phyloP scores from a whole-genome alignment of 1,140 invertebrate genomes.

The Trichonephila inaurata region DNA sequence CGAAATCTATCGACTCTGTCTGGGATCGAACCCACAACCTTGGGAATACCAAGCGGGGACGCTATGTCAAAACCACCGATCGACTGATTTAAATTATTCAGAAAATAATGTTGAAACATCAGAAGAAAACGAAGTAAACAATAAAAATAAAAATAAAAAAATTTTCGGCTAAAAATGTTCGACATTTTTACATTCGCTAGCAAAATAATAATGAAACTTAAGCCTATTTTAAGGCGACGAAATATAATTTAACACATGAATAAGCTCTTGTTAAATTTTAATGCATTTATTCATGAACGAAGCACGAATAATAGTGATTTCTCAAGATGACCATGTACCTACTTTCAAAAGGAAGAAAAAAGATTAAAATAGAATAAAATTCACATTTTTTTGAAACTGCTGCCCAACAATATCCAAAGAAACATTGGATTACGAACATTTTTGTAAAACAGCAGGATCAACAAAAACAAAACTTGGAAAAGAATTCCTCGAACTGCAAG shows the following conservation, averaged over 20 bases:
- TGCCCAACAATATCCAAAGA: conserved; percentile 43
- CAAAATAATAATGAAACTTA: too few species aligned
- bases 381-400: background rate
- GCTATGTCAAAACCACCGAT: too few species aligned
- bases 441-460: conserved; percentile 28
- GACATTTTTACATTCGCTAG: too few species aligned
- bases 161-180: too few species aligned
- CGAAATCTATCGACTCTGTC: too few species aligned
- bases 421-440: conserved; percentile 49
- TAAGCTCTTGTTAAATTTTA: background rate
- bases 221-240: too few species aligned
- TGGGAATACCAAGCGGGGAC: too few species aligned
- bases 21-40: too few species aligned
- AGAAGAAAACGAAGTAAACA: too few species aligned
- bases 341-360: background rate
- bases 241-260: background rate
- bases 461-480: conserved; percentile 21
- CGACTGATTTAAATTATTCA: too few species aligned
- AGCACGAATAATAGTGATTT: background rate
- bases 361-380: background rate
- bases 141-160: too few species aligned
- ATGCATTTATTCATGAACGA: conserved; percentile 4
- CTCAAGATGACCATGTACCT: background rate
- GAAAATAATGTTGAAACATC: too few species aligned
- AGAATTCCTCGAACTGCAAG: conserved; percentile 13